A percentile compares a stretch with the other conserved stretches of the same genome.
phyloP scores from a whole-genome alignment of 1,140 invertebrate genomes.

The Orius laevigatus region DNA sequence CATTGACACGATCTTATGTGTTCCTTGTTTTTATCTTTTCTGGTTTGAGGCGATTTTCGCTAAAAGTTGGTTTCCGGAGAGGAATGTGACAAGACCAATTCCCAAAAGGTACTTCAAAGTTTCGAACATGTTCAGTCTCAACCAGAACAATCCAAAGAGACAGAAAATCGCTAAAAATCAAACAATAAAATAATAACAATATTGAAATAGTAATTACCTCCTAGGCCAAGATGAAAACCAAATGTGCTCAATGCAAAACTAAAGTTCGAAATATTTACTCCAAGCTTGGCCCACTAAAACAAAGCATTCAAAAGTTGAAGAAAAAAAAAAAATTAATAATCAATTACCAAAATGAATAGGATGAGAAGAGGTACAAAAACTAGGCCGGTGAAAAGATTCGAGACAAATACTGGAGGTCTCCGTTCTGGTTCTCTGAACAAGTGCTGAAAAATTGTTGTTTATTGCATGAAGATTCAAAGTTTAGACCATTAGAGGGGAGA shows the following conservation, averaged over 20 bases:
- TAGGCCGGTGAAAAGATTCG: constrained; percentile 76
- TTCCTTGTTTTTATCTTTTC: constrained; percentile 24
- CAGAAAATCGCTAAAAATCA: constrained; percentile 56
- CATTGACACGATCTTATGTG: neutral
- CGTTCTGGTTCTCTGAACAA: constrained; percentile 84
- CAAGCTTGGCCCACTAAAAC: constrained; percentile 67
- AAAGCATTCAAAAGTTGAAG: constrained; percentile 13
- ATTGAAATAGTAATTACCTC: constrained; percentile 33
- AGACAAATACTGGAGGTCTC: constrained; percentile 70
- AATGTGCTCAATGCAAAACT: constrained; percentile 60
- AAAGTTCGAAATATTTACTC: constrained; percentile 78
- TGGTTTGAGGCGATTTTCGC: constrained; percentile 44
- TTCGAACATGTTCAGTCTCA: constrained; percentile 86
- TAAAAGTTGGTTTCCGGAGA: constrained; percentile 80
- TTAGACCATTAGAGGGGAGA: too few species aligned
- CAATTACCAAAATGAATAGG: constrained; percentile 55
- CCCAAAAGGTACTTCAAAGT: constrained; percentile 80
- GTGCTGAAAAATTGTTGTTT: constrained; percentile 59
- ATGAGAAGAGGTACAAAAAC: constrained; percentile 67
- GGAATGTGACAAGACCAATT: constrained; percentile 70
- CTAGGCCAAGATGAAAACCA: constrained; percentile 73
- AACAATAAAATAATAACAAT: constrained; percentile 11
- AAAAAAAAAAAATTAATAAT: constrained; percentile 6
- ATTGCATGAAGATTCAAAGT: too few species aligned
- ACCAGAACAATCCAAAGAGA: constrained; percentile 81